Percentiles rank a stretch among this genome's conserved stretches.
Conservation (phyloP, 1,140 invertebrate species). For the Lycorma delicatula region DNA sequence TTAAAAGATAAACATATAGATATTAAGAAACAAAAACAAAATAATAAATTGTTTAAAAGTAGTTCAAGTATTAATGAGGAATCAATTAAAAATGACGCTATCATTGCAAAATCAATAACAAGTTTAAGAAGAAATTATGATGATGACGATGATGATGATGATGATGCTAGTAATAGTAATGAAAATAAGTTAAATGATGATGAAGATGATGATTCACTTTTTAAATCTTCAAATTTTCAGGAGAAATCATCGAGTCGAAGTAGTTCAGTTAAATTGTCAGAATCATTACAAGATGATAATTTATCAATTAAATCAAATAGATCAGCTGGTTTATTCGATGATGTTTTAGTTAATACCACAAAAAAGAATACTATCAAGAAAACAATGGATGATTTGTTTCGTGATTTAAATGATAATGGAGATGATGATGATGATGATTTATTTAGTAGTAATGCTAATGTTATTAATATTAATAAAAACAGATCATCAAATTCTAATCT, state of each 20-base stretch:
- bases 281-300: background rate
- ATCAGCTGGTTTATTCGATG: background rate
- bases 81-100: background rate
- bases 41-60: too few relatives aligned
- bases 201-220: background rate
- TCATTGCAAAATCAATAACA: background rate
- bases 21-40: too few relatives aligned
- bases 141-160: background rate
- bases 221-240: background rate
- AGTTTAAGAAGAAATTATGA: background rate
- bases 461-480: too few relatives aligned
- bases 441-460: constrained; percentile 11
- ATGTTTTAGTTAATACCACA: background rate
- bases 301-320: background rate
- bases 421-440: constrained; percentile 33
- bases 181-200: background rate
- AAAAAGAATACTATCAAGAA: constrained; percentile 19
- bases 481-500: too few relatives aligned
- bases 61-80: too few relatives aligned
- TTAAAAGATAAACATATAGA: too few relatives aligned
- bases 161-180: background rate
- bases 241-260: background rate
- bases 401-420: constrained; percentile 33
- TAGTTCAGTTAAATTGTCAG: constrained; percentile 1
- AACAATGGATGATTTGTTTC: constrained; percentile 28